These are phyloP conservation scores for Allobates femoralis DNA, from an alignment of 2,797 vertebrate species.

Conservation along the genomic window DNA sequence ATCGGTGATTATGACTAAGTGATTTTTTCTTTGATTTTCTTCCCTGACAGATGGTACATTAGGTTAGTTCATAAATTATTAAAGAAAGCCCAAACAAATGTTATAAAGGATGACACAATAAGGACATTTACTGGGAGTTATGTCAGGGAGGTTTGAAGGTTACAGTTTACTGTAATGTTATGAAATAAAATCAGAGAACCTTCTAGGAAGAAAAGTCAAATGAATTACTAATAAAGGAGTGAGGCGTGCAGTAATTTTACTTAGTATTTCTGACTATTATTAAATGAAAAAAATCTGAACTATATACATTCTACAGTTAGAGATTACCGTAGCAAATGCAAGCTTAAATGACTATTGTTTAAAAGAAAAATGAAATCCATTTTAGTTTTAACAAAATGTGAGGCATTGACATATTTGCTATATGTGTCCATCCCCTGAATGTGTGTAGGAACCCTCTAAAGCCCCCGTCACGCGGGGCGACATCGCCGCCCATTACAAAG, in stretches of 20 bases:
- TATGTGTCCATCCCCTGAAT: too few species aligned
- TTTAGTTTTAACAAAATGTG: too few species aligned
- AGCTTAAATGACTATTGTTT: too few species aligned
- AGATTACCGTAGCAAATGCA: too few species aligned
- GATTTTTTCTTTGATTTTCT: slow-evolving; percentile 8
- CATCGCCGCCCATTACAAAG: too few species aligned
- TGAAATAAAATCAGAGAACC: slow-evolving; percentile 6
- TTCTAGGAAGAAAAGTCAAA: slow-evolving; percentile 36
- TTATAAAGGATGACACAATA: slow-evolving; percentile 51
- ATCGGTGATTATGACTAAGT: slow-evolving; percentile 20
- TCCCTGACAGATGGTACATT: slow-evolving; percentile 43
- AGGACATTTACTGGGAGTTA: slow-evolving; percentile 33
- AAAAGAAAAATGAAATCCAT: too few species aligned
- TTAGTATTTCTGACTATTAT: background rate
- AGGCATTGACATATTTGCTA: too few species aligned
- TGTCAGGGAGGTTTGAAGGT: slow-evolving; percentile 36
- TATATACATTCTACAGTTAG: too few species aligned
- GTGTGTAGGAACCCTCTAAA: too few species aligned
- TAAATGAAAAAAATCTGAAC: background rate
- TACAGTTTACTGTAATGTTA: slow-evolving; percentile 30
- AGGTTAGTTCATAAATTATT: slow-evolving; percentile 46
- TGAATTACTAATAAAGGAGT: background rate
- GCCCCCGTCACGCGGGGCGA: too few species aligned
- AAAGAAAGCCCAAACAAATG: slow-evolving; percentile 50
- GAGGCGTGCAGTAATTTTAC: background rate